Base-by-base conservation (phyloP, 2,113 vertebrate genomes). In the Sylvilagus bachmani region DNA sequence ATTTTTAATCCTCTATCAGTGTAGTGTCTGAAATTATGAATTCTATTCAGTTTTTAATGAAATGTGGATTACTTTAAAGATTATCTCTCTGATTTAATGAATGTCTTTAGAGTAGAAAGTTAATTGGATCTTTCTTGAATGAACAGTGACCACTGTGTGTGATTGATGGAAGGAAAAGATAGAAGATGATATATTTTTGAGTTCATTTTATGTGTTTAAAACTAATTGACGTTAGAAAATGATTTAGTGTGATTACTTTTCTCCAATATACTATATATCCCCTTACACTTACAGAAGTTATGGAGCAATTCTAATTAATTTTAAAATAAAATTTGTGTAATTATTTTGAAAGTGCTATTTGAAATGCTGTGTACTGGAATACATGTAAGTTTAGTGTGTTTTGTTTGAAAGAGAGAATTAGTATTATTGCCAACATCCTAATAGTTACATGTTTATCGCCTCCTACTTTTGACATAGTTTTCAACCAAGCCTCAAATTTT, bases 21-120 rank as follows among this genome's bases (percentile, higher is more conserved):
- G 93, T 93, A 92, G 61, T 92, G 66, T 93, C 85, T 95, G 74
- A 83, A 94, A 96, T 96, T 94, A 92, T 95, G 67, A 61, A 90
- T 97, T 96, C 78, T 91, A 77, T 93, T 96, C 38, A 38, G 27
- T 91, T 97, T 97, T 97, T 95, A 97, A 97, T 97, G 96, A 97
- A 96, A 96, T 94, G 51, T 93, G 92, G 95, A 95, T 93, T 95
- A 96, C 80, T 90, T 95, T 96, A 94, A 96, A 96, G 82, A 97
- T 96, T 96, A 95, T 96, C 86, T 90, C 51, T 92, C 74, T 91
- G 85, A 95, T 92, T 93, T 93, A 95, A 84, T 97, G 96, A 96
- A 84, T 93, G 31, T 21, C 83, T 94, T 94, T 93, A 90, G 53
- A 92, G 36, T 86, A 79, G 85, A 96, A 97, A 95, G 74, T 96